phyloP scores from a whole-genome alignment of 2,888 invertebrate genomes.

The Seira ritae region DNA sequence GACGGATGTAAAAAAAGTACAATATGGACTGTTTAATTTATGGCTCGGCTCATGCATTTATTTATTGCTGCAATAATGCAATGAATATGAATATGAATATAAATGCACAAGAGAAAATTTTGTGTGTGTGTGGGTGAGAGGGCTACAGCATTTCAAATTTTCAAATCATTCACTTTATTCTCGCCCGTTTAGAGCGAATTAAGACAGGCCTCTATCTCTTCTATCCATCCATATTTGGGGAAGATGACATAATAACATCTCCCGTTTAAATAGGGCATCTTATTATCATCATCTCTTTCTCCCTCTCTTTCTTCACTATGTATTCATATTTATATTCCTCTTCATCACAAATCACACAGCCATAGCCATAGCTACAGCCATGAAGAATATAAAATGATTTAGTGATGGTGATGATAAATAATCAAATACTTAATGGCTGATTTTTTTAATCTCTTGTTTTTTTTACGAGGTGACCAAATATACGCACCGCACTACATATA shows the following conservation, averaged over 20 bases:
- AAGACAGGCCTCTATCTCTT: conserved; percentile 19
- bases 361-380: too few relatives aligned
- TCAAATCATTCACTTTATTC: neutral
- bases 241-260: conserved; percentile 54
- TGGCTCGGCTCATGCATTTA: neutral
- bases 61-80: conserved; percentile 1
- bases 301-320: neutral
- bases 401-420: neutral
- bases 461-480: conserved; percentile 3
- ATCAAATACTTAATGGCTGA: neutral
- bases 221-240: conserved; percentile 42
- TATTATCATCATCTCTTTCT: neutral
- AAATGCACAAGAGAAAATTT: neutral
- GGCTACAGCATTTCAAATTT: neutral
- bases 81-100: neutral
- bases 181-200: conserved; percentile 14
- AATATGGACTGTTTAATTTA: neutral
- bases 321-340: too few relatives aligned
- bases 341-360: too few relatives aligned
- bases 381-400: neutral
- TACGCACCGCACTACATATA: too few relatives aligned
- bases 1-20: neutral
- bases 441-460: neutral
- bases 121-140: conserved; percentile 39
- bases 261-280: conserved; percentile 40